Evolutionary conservation across 2,113 vertebrate species (phyloP).

Genomic region (Pterocles burchelli): DNA sequence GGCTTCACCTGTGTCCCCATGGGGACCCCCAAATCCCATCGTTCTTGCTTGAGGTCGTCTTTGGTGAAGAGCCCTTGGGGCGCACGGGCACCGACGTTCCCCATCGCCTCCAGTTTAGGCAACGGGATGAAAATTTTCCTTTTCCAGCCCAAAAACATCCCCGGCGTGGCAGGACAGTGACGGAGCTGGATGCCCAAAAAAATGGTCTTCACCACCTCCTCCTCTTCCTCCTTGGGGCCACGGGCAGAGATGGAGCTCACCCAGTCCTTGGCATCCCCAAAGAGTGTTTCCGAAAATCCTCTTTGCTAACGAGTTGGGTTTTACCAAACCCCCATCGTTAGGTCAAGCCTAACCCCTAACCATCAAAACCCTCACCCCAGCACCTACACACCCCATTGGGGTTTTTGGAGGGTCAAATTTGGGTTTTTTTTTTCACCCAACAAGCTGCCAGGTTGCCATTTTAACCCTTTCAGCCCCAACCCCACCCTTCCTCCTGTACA

Average conservation of each 20-base stretch:
- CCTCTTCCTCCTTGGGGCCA: background rate
- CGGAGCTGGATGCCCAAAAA: background rate
- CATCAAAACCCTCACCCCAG: background rate
- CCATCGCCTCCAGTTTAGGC: background rate
- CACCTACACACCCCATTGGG: background rate
- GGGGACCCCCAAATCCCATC: rapidly evolving
- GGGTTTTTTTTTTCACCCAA: background rate
- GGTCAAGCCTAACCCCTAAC: background rate
- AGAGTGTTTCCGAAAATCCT: rapidly evolving
- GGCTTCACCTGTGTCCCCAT: background rate
- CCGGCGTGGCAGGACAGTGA: background rate
- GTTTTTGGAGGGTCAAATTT: rapidly evolving
- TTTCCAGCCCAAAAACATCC: background rate
- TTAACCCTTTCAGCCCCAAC: background rate
- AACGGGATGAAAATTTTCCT: background rate
- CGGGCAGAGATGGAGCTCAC: background rate
- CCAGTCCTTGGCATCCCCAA: background rate
- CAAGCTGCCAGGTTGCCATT: background rate
- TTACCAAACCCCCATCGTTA: background rate
- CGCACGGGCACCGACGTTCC: rapidly evolving
- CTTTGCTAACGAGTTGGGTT: background rate
- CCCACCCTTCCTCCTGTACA: rapidly evolving
- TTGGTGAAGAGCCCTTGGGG: background rate
- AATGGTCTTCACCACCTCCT: background rate
- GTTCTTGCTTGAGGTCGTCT: background rate